Base-by-base conservation (phyloP, 1,140 invertebrate genomes). In the Cherax quadricarinatus region DNA sequence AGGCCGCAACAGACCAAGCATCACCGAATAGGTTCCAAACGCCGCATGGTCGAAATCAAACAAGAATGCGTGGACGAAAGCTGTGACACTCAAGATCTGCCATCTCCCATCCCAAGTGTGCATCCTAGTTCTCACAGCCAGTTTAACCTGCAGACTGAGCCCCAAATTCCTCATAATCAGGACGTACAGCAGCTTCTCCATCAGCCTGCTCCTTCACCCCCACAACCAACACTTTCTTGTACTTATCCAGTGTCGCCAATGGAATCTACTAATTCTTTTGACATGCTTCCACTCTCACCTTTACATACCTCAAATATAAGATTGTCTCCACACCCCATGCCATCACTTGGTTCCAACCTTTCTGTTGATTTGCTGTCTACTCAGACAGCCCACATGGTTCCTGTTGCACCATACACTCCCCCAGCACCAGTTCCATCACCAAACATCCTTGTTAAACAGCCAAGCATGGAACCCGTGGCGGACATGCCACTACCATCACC, bases 321-420 rank as follows among this genome's bases (percentile, higher is more conserved):
- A n/a, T 49, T 86, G 48, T 86, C 90, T 12, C 84, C 85, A 14
- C 70, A 57, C 79, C 30, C 75, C 48, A 60, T 86, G 62, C 14
- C 79, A 41, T 86, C 90, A 21, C 49, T 24, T 60, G 16, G 53
- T 16, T n/a, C 87, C 6, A 10, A 48, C 18, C 51, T 62, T 51
- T 49, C 87, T 0, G 24, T 24, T n/a, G 90, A 91, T 14, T 30
- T 80, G 75, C 21, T 87, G 84, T 70, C 78, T 7, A 21, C 78
- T 49, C 66, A 82, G 60, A 16, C 57, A 9, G 6, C 82, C 3
- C 90, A 49, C 41, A 91, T 91, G 90, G 78, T 85, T 18, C 90
- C 90, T 57, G 90, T 91, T 24, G 84, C 90, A 10, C 84, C 90
- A 12, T 91, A 91, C 30, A 91, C 90, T 4, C 90, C 90, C 18